Evolutionary conservation across 2,113 vertebrate genomes (phyloP).

Genomic region (Crotalus helleri): DNA sequence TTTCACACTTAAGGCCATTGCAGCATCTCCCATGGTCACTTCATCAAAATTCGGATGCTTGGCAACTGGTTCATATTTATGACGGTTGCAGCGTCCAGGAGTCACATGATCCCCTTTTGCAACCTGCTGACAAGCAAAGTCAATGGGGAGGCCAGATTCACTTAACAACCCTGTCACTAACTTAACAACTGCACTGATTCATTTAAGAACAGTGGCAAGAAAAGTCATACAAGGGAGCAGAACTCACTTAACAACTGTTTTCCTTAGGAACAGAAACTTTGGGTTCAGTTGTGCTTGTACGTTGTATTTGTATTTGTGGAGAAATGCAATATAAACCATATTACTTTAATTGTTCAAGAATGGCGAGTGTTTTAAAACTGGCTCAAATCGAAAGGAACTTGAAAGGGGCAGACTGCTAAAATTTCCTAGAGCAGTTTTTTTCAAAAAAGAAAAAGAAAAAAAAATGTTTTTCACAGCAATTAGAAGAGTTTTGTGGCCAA

Average conservation of each 20-base stretch:
- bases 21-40: background rate
- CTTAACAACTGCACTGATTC: background rate
- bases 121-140: background rate
- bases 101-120: background rate
- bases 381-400: background rate
- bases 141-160: background rate
- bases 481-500: background rate
- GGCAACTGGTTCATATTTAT: background rate
- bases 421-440: background rate
- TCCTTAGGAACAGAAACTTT: background rate
- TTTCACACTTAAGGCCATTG: background rate
- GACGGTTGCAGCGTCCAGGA: background rate
- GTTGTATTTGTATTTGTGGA: background rate
- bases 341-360: background rate
- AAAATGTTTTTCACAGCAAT: background rate
- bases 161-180: background rate
- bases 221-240: background rate
- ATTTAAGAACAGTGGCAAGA: background rate
- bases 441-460: background rate
- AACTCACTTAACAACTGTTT: background rate
- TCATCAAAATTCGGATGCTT: background rate
- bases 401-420: background rate
- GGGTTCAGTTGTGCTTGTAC: background rate
- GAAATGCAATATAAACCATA: background rate
- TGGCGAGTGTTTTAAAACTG: background rate